These are phyloP conservation scores for Drosophila mettleri DNA, from an alignment of 2,888 invertebrate species.

Conservation along the genomic window DNA sequence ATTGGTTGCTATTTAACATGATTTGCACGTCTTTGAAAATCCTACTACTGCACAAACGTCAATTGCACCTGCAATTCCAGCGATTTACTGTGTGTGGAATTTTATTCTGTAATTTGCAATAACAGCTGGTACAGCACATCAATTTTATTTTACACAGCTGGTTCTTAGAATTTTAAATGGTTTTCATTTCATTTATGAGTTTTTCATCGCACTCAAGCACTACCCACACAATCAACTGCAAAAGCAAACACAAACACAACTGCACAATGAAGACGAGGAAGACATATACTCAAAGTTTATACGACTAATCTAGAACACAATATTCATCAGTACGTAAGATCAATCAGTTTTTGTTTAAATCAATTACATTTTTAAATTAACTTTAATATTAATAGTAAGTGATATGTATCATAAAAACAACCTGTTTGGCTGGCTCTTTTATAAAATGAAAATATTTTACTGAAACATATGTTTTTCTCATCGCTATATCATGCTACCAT, in stretches of 20 bases:
- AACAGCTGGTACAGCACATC: constrained; percentile 9
- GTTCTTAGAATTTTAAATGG: constrained; percentile 6
- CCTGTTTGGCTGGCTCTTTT: background rate
- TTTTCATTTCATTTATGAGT: constrained; percentile 26
- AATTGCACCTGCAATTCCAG: constrained; percentile 14
- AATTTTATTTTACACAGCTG: constrained; percentile 11
- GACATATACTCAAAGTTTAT: constrained; percentile 37
- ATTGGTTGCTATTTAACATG: constrained; percentile 11
- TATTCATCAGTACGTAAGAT: background rate
- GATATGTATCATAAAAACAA: background rate
- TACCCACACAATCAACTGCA: constrained; percentile 45
- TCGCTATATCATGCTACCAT: background rate
- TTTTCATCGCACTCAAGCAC: constrained; percentile 30
- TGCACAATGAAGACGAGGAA: constrained; percentile 43
- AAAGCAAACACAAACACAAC: constrained; percentile 59
- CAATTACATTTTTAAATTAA: background rate
- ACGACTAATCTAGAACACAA: constrained; percentile 8
- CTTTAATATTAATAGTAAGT: background rate
- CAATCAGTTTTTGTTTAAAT: background rate
- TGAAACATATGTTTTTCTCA: background rate
- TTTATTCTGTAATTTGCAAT: background rate
- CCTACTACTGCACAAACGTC: constrained; percentile 6
- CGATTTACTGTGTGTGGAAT: background rate
- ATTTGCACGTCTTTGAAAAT: constrained; percentile 16
- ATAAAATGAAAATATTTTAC: background rate